Conservation (phyloP, 1,140 invertebrate genomes). For the Augochlora pura region DNA sequence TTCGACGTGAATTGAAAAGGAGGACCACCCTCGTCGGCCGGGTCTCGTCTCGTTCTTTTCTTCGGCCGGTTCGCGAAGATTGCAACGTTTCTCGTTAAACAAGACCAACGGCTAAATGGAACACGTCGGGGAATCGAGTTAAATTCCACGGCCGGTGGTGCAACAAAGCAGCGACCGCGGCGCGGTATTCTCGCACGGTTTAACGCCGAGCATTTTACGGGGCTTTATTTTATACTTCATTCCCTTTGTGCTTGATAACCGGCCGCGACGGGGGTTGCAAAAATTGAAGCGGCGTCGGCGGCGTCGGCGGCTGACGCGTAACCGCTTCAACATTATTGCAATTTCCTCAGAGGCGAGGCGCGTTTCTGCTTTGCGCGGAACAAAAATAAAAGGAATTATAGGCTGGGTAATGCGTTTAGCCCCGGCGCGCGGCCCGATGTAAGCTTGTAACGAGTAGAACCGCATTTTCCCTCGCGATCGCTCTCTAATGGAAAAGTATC, state of each 20-base stretch:
- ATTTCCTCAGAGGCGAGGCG: conserved; percentile 16
- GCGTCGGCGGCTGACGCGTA: conserved; percentile 14
- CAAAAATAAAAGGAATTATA: not conserved
- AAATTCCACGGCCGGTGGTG: conserved; percentile 19
- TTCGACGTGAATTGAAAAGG: conserved; percentile 54
- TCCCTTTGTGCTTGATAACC: conserved; percentile 35
- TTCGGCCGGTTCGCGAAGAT: conserved; percentile 33
- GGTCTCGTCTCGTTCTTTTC: too few relatives aligned
- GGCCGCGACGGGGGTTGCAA: not conserved
- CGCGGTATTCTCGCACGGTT: not conserved
- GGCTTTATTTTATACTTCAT: conserved; percentile 40
- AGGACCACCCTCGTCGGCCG: not conserved
- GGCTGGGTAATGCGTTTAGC: conserved; percentile 42
- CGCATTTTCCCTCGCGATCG: conserved; percentile 28
- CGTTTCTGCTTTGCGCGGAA: conserved; percentile 12
- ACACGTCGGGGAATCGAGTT: conserved; percentile 43
- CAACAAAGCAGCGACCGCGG: conserved; percentile 25
- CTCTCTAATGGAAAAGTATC: conserved; percentile 52
- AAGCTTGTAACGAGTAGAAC: conserved; percentile 21
- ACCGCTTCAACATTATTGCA: conserved; percentile 50
- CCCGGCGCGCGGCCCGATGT: conserved; percentile 12
- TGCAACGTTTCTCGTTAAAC: conserved; percentile 57
- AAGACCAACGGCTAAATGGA: conserved; percentile 13
- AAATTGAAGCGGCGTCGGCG: conserved; percentile 50
- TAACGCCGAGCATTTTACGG: conserved; percentile 15